Percentiles rank a stretch among this genome's conserved stretches.
These are phyloP conservation scores for Echeneis naucrates DNA, from an alignment of 2,797 vertebrate genomes.

Conservation along the genomic window DNA sequence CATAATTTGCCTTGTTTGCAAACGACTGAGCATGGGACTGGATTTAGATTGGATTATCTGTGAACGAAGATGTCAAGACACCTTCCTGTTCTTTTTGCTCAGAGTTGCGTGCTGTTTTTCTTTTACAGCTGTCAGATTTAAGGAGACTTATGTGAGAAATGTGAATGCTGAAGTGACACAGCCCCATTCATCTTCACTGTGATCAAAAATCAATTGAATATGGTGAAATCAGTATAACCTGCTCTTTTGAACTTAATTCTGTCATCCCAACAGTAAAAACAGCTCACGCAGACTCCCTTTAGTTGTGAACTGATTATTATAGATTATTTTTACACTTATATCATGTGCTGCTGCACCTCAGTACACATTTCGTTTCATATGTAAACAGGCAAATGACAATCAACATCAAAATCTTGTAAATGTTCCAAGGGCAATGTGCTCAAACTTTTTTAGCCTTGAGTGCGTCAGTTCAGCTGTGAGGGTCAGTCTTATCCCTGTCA, in stretches of 20 bases:
- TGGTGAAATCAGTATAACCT: not conserved
- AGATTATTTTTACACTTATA: too few relatives aligned
- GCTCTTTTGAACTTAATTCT: not conserved
- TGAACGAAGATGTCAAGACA: not conserved
- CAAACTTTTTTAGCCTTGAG: not conserved
- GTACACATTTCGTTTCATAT: too few relatives aligned
- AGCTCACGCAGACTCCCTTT: not conserved
- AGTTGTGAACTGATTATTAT: too few relatives aligned
- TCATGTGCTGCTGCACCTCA: too few relatives aligned
- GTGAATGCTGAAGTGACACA: too few relatives aligned
- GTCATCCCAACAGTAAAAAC: not conserved
- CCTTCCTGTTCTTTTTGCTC: not conserved
- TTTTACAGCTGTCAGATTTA: not conserved
- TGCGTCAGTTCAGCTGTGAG: conserved; percentile 35
- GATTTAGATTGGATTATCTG: not conserved
- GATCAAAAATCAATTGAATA: conserved; percentile 1
- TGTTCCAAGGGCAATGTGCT: too few relatives aligned
- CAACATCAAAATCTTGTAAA: too few relatives aligned
- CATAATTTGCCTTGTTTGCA: not conserved
- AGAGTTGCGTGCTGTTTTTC: not conserved
- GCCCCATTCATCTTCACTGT: not conserved
- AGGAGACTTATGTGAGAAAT: conserved; percentile 8
- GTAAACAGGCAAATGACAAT: too few relatives aligned
- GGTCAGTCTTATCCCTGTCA: conserved; percentile 6
- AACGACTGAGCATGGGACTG: not conserved